Percentiles rank a stretch among this genome's conserved stretches.
Evolutionary conservation across 2,797 vertebrate species (phyloP).

Genomic region (Aldrovandia affinis): DNA sequence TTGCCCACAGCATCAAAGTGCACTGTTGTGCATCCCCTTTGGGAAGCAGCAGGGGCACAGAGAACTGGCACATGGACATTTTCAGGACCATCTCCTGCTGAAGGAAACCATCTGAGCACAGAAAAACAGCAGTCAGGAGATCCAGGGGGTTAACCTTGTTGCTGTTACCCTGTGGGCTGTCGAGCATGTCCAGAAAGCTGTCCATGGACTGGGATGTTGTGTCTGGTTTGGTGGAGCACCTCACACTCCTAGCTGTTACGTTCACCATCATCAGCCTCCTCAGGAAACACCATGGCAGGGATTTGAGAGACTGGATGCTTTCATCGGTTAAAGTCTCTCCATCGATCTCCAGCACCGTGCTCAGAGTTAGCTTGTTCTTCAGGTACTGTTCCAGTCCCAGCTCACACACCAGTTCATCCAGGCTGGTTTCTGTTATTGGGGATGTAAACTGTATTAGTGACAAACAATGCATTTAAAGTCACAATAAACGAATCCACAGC

Average conservation of each 20-base stretch:
- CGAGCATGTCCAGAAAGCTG: not conserved
- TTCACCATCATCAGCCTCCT: slow-evolving; percentile 71
- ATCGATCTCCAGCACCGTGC: slow-evolving; percentile 59
- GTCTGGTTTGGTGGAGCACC: not conserved
- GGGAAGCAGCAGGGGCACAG: slow-evolving; percentile 79
- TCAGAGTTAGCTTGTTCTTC: slow-evolving; percentile 59
- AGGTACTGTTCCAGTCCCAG: slow-evolving; percentile 54
- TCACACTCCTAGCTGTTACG: slow-evolving; percentile 58
- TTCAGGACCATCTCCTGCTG: slow-evolving; percentile 78
- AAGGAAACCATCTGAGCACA: slow-evolving; percentile 76
- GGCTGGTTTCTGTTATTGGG: slow-evolving; percentile 46
- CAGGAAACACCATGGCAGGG: slow-evolving; percentile 63
- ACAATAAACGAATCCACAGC: not conserved
- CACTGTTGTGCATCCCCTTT: slow-evolving; percentile 54
- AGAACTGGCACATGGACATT: slow-evolving; percentile 85
- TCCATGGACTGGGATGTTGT: not conserved
- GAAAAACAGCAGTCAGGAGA: slow-evolving; percentile 74
- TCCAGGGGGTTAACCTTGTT: slow-evolving; percentile 69
- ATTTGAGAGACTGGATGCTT: slow-evolving; percentile 42
- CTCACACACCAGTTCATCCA: slow-evolving; percentile 50
- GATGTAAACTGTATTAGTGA: not conserved
- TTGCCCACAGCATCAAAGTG: slow-evolving; percentile 71
- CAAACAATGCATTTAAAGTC: not conserved
- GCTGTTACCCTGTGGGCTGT: not conserved
- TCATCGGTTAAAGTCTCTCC: slow-evolving; percentile 53